phyloP scores from a whole-genome alignment of 2,113 vertebrate genomes.

The Neoarius graeffei region DNA sequence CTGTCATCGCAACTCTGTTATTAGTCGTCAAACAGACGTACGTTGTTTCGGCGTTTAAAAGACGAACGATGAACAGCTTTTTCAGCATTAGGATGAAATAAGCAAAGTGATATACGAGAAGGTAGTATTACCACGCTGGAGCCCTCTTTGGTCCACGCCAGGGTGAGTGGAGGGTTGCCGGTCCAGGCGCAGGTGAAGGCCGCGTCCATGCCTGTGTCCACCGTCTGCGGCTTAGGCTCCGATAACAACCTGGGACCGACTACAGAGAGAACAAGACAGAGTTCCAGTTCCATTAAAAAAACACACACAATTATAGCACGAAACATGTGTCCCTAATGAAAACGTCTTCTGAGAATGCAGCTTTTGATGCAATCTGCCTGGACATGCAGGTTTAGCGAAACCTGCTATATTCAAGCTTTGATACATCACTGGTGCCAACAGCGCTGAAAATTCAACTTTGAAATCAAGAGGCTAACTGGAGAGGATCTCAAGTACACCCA shows the following conservation, averaged over 20 bases:
- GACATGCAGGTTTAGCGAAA: background rate
- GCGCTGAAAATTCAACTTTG: background rate
- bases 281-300: background rate
- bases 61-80: background rate
- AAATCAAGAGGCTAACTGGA: background rate
- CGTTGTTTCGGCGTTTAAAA: background rate
- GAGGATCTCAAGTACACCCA: background rate
- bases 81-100: background rate
- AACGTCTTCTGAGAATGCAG: background rate
- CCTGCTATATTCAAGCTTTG: background rate
- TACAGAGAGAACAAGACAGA: conserved; percentile 58
- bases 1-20: background rate
- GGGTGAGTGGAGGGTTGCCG: conserved; percentile 84
- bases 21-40: background rate
- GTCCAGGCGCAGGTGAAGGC: conserved; percentile 87
- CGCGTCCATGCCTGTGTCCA: conserved; percentile 83
- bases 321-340: background rate
- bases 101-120: background rate
- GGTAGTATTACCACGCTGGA: conserved; percentile 77
- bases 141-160: conserved; percentile 86
- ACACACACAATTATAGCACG: conserved; percentile 40
- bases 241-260: conserved; percentile 84
- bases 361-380: conserved; percentile 17
- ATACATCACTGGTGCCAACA: background rate
- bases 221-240: conserved; percentile 77